Percentiles rank a stretch among this genome's conserved stretches.
Evolutionary conservation across 2,888 invertebrate species (phyloP).

Genomic region (Apamea crenata): DNA sequence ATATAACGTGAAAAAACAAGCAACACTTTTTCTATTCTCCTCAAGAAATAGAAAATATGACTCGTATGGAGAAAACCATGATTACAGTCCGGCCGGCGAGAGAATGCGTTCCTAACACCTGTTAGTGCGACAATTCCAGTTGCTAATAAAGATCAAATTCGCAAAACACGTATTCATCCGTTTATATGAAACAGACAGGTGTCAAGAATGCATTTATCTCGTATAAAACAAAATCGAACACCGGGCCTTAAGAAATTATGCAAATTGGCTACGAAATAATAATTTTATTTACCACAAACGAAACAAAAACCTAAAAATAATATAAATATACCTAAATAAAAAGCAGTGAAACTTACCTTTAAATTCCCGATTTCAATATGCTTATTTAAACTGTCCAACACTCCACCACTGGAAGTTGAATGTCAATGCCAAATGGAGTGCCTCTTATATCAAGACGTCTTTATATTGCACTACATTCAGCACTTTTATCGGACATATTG

Average conservation of each 20-base stretch:
- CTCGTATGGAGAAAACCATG: neutral
- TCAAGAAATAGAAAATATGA: neutral
- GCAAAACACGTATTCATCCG: neutral
- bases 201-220: too few species aligned
- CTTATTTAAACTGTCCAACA: neutral
- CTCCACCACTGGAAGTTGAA: neutral
- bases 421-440: neutral
- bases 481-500: slow-evolving; percentile 1
- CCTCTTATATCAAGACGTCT: neutral
- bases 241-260: neutral
- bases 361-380: neutral
- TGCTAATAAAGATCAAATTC: neutral
- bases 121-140: neutral
- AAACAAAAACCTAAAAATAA: neutral
- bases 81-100: too few species aligned
- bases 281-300: neutral
- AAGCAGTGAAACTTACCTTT: slow-evolving; percentile 10
- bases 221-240: neutral
- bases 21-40: neutral
- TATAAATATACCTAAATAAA: neutral
- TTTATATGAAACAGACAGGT: too few species aligned
- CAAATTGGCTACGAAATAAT: neutral
- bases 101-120: neutral
- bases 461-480: slow-evolving; percentile 7
- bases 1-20: neutral